Conservation (phyloP, 2,797 vertebrate species). For the Phrynocephalus vlangalii region DNA sequence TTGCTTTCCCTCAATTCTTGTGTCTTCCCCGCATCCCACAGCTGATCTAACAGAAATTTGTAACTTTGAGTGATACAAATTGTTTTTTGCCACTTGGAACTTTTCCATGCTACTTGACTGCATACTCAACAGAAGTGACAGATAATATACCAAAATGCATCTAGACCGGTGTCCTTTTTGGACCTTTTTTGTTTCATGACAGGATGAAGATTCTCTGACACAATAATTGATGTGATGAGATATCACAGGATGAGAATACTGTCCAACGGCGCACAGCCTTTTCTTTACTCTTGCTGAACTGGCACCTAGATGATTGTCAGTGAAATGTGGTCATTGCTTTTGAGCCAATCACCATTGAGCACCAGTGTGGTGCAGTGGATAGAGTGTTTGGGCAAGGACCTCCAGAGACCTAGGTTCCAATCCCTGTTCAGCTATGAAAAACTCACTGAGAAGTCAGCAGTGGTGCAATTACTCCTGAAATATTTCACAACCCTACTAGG, state of each 20-base stretch:
- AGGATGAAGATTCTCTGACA: too few species aligned
- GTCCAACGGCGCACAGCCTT: not conserved
- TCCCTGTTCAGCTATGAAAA: not conserved
- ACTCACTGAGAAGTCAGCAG: not conserved
- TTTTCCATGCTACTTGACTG: too few species aligned
- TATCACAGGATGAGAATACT: not conserved
- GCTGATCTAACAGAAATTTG: too few species aligned
- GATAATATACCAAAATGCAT: too few species aligned
- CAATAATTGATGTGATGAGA: too few species aligned
- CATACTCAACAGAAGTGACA: too few species aligned
- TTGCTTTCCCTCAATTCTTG: too few species aligned
- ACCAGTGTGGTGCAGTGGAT: not conserved
- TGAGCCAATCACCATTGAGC: constrained; percentile 18
- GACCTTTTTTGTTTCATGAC: too few species aligned
- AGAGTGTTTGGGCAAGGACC: not conserved
- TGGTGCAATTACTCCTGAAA: not conserved
- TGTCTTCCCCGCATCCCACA: too few species aligned
- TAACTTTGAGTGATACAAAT: too few species aligned
- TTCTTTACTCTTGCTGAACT: not conserved
- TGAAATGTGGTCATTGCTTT: not conserved
- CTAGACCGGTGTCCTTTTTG: too few species aligned
- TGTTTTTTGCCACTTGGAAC: too few species aligned
- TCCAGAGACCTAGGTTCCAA: not conserved
- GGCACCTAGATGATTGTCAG: not conserved
- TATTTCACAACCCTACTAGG: not conserved